A percentile compares a stretch with the other conserved stretches of the same genome.
Evolutionary conservation across 2,888 invertebrate genomes (phyloP).

Genomic region (Ormyrus nitidulus): DNA sequence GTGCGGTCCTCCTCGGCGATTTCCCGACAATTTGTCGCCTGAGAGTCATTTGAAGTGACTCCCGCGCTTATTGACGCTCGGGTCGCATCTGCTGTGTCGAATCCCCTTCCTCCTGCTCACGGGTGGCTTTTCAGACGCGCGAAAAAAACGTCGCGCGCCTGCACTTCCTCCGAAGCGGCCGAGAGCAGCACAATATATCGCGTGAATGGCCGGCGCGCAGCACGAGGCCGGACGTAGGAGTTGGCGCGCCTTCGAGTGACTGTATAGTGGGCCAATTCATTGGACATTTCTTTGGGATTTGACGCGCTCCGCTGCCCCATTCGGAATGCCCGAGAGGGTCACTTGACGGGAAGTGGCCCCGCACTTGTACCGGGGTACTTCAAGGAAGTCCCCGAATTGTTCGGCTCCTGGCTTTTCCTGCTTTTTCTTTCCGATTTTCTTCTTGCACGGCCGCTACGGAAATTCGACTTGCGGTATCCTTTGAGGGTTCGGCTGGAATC

Average conservation of each 20-base stretch:
- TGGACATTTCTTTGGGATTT: slow-evolving; percentile 67
- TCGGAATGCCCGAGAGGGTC: slow-evolving; percentile 65
- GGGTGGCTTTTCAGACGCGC: slow-evolving; percentile 40
- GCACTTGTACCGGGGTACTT: slow-evolving; percentile 43
- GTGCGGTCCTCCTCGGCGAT: slow-evolving; percentile 14
- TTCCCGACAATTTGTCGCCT: slow-evolving; percentile 54
- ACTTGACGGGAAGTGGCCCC: slow-evolving; percentile 63
- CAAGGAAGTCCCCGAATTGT: slow-evolving; percentile 37
- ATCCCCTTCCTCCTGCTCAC: slow-evolving; percentile 9
- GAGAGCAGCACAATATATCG: too few species aligned
- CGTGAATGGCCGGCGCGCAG: slow-evolving; percentile 36
- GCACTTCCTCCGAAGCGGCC: slow-evolving; percentile 7
- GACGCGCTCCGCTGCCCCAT: slow-evolving; percentile 65
- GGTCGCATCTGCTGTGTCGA: slow-evolving; percentile 37
- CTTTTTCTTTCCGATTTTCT: slow-evolving; percentile 38
- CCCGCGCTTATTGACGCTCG: slow-evolving; percentile 36
- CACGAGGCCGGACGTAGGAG: slow-evolving; percentile 32
- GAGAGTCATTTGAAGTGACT: slow-evolving; percentile 51
- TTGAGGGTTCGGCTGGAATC: slow-evolving; percentile 23
- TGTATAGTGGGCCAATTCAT: slow-evolving; percentile 69
- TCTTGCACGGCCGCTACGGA: not conserved
- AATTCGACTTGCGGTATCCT: slow-evolving; percentile 24
- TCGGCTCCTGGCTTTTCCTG: not conserved
- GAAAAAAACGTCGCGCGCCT: slow-evolving; percentile 22
- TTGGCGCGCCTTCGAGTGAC: slow-evolving; percentile 58